Base-by-base conservation (phyloP, 2,797 vertebrate species). In the Cryptoprocta ferox region DNA sequence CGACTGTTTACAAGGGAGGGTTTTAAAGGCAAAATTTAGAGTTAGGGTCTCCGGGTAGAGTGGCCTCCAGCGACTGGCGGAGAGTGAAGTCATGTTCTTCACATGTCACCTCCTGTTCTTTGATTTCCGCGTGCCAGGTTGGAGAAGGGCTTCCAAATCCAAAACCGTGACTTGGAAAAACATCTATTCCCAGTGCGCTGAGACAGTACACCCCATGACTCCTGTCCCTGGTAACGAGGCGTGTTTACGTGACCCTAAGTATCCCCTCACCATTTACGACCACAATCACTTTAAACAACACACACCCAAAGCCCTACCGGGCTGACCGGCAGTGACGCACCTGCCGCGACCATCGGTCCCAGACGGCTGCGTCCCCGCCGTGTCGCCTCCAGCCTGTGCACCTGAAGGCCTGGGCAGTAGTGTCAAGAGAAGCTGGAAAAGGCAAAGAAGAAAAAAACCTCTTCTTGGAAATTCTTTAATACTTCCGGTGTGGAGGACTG, bases 401-500 rank as follows among this genome's bases (percentile, higher is more conserved):
- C 71, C 12, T 9, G 8, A 32, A 26, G 37, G 59, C n/a, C 10
- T 3, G 16, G n/a, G 19, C n/a, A 2, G 8, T 1, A 7, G 30
- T 24, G 0, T 0, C 37, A n/a, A 32, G 32, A 30, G 45, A 61
- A 3, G 5, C 28, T 3, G n/a, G 26, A 80, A 35, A 61, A 53
- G 61, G 37, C 39, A 7, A 15, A 24, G 16, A 45, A 24, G 48
- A 2, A 15, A 50, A 30, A 1, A 5, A 0, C 7, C 73, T 32
- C 12, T 8, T 13, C 10, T 53, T 4, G 3, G 12, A 45, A 91
- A 70, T 53, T 53, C 68, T 65, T 1, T 1, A 3, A 53, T 4
- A 19, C 35, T 28, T 32, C 15, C 19, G 45, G 24, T 0, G 10
- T 35, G 3, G 3, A 19, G 63, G 9, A 14, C 14, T 0, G 8